phyloP scores from a whole-genome alignment of 2,888 invertebrate genomes.

The Yponomeuta plumbellus region DNA sequence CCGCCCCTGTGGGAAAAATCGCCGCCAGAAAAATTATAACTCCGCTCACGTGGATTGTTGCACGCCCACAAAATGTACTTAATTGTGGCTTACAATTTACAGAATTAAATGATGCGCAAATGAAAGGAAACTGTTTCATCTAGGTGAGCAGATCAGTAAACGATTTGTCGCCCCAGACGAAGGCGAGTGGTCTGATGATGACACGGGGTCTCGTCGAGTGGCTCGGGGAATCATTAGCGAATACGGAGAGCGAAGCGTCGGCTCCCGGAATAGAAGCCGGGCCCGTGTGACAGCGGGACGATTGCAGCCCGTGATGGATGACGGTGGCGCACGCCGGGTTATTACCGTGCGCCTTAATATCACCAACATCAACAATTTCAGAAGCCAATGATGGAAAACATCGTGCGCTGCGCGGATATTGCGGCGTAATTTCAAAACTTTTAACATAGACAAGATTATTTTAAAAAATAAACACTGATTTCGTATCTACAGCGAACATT shows the following conservation, averaged over 20 bases:
- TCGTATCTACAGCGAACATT: slow-evolving; percentile 32
- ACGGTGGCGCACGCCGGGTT: slow-evolving; percentile 32
- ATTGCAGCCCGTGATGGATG: slow-evolving; percentile 72
- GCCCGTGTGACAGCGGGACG: slow-evolving; percentile 58
- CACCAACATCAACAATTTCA: slow-evolving; percentile 8
- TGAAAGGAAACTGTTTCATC: not conserved
- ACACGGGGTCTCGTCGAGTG: slow-evolving; percentile 31
- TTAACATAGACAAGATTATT: not conserved
- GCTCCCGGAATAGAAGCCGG: slow-evolving; percentile 61
- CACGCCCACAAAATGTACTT: slow-evolving; percentile 9
- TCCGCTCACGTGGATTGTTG: slow-evolving; percentile 55
- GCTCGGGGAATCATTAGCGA: slow-evolving; percentile 66
- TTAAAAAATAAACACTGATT: not conserved
- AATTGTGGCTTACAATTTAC: slow-evolving; percentile 13
- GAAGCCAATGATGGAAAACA: slow-evolving; percentile 7
- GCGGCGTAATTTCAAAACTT: not conserved
- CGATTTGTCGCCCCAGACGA: slow-evolving; percentile 47
- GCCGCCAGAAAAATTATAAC: slow-evolving; percentile 76
- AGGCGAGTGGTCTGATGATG: slow-evolving; percentile 54
- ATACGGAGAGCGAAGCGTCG: slow-evolving; percentile 52
- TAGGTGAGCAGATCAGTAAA: slow-evolving; percentile 29
- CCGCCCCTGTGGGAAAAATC: slow-evolving; percentile 74
- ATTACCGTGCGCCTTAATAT: slow-evolving; percentile 9
- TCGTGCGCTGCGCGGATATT: not conserved
- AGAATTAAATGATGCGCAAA: slow-evolving; percentile 5